Conservation (phyloP, 2,113 vertebrate species). For the Nothoprocta perdicaria region DNA sequence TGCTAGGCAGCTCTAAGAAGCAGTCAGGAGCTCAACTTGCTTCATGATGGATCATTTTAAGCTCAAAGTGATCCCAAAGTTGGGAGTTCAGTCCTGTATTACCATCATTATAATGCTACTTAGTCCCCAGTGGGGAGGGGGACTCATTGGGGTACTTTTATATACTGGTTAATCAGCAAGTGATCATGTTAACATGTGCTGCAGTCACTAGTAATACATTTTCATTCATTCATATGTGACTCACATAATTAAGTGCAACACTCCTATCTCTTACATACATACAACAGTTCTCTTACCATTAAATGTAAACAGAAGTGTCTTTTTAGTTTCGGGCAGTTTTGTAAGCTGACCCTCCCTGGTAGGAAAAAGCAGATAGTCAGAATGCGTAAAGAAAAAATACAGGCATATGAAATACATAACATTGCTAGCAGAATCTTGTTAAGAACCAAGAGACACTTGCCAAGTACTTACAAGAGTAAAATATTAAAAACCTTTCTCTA, state of each 20-base stretch:
- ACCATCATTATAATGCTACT: background rate
- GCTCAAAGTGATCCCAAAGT: background rate
- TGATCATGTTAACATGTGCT: background rate
- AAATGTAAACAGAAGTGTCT: conserved; percentile 99
- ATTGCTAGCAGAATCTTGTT: background rate
- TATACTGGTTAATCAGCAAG: background rate
- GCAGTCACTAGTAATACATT: background rate
- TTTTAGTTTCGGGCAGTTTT: conserved; percentile 98
- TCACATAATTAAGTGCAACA: background rate
- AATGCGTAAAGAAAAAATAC: background rate
- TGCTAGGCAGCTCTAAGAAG: too few relatives aligned
- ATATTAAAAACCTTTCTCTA: background rate
- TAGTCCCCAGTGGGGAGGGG: background rate
- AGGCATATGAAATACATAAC: background rate
- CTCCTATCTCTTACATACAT: background rate
- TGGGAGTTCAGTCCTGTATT: background rate
- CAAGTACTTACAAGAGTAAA: background rate
- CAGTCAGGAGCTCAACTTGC: too few relatives aligned
- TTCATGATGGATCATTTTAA: too few relatives aligned
- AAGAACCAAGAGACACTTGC: background rate
- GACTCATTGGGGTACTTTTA: background rate
- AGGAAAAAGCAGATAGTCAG: conserved; percentile 45
- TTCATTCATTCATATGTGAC: background rate
- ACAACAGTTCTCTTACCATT: conserved; percentile 83
- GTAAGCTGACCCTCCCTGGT: conserved; percentile 96